phyloP scores from a whole-genome alignment of 2,888 invertebrate genomes.

The Tromatobia lineatoria region DNA sequence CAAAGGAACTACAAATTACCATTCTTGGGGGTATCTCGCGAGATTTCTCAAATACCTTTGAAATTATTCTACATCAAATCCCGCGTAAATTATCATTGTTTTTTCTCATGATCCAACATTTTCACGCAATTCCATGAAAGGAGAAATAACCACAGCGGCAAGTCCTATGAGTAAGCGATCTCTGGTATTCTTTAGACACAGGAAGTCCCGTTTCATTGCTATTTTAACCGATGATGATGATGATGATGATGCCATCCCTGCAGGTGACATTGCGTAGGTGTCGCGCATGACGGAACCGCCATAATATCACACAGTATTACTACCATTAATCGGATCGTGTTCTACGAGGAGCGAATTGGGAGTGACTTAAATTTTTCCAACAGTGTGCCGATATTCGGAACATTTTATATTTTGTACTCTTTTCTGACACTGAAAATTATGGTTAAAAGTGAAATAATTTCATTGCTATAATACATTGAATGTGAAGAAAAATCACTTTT shows the following conservation, averaged over 20 bases:
- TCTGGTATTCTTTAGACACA: slow-evolving; percentile 17
- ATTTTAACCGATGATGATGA: slow-evolving; percentile 40
- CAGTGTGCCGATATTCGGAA: not conserved
- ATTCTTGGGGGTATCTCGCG: not conserved
- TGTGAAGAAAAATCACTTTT: too few species aligned
- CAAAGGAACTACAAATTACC: slow-evolving; percentile 14
- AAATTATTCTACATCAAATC: not conserved
- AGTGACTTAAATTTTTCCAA: not conserved
- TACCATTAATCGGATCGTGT: too few species aligned
- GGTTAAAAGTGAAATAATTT: too few species aligned
- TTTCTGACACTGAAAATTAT: too few species aligned
- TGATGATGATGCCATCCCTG: slow-evolving; percentile 28
- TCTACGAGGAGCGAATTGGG: too few species aligned
- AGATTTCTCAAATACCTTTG: not conserved
- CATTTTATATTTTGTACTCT: too few species aligned
- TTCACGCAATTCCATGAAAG: not conserved
- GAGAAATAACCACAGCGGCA: slow-evolving; percentile 24
- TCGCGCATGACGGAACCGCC: not conserved
- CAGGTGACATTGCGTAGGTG: slow-evolving; percentile 42
- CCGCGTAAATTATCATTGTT: not conserved
- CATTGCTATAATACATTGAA: too few species aligned
- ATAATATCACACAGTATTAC: slow-evolving; percentile 31
- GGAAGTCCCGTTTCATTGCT: slow-evolving; percentile 23
- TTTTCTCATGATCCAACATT: not conserved
- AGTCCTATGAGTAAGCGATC: slow-evolving; percentile 29